These are phyloP conservation scores for Oceanodroma leucorhoa DNA, from an alignment of 2,797 vertebrate species.

Conservation along the genomic window DNA sequence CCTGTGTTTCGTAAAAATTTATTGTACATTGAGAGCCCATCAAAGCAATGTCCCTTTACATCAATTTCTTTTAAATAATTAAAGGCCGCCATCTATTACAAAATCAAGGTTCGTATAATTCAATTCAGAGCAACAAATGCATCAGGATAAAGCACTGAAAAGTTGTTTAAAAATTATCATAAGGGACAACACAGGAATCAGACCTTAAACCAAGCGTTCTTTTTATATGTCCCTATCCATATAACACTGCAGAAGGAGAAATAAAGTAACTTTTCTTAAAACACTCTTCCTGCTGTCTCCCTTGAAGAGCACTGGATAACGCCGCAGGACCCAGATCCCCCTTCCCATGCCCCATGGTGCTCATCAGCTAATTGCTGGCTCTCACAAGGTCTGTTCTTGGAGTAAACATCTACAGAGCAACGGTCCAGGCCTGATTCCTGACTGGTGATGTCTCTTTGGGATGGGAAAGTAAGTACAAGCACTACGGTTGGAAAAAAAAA, in stretches of 20 bases:
- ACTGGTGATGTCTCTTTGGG: background rate
- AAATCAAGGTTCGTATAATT: background rate
- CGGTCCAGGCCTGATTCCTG: background rate
- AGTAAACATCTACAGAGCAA: background rate
- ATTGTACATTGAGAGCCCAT: background rate
- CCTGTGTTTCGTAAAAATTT: background rate
- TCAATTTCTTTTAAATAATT: slow-evolving; percentile 21
- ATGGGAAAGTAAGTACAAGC: background rate
- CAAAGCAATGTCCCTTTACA: background rate
- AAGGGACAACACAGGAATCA: background rate
- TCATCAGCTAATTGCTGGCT: background rate
- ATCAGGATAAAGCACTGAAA: background rate
- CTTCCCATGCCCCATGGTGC: rapidly evolving
- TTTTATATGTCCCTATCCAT: background rate
- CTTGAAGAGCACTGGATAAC: background rate
- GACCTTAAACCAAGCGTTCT: background rate
- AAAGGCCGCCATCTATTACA: slow-evolving; percentile 7
- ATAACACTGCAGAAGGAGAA: background rate
- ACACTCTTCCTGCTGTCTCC: background rate
- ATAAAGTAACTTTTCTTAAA: background rate
- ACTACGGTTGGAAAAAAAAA: background rate
- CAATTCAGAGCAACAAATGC: background rate
- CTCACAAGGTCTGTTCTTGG: background rate
- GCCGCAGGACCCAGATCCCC: background rate
- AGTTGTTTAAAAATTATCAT: background rate